Evolutionary conservation across 1,140 invertebrate species (phyloP).

Genomic region (Andricus grossulariae): DNA sequence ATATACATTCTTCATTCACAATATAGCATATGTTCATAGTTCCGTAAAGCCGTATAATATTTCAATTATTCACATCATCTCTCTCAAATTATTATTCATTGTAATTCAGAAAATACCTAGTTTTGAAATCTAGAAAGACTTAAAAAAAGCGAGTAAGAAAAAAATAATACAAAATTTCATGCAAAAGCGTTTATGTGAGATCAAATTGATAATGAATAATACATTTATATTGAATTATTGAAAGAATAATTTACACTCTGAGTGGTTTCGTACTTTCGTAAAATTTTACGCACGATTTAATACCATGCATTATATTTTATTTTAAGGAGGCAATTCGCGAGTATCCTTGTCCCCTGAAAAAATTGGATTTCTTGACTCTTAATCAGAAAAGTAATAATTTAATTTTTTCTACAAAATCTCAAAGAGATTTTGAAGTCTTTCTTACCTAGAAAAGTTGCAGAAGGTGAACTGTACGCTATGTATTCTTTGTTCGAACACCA

Average conservation of each 20-base stretch:
- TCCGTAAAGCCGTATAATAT: too few relatives aligned
- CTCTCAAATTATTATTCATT: too few relatives aligned
- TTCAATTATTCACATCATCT: too few relatives aligned
- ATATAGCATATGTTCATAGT: too few relatives aligned
- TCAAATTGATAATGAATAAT: too few relatives aligned
- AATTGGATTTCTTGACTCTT: not conserved
- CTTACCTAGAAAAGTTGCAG: constrained; percentile 91
- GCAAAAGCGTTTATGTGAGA: too few relatives aligned
- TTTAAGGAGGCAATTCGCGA: not conserved
- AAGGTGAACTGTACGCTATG: constrained; percentile 92
- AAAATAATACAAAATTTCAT: too few relatives aligned
- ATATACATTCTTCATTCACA: too few relatives aligned
- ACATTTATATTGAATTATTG: too few relatives aligned
- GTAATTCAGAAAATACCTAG: too few relatives aligned
- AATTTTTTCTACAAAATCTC: not conserved
- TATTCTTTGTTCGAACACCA: constrained; percentile 96
- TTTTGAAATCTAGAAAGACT: too few relatives aligned
- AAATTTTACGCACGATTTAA: not conserved
- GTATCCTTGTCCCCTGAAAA: constrained; percentile 12
- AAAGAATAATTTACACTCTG: not conserved
- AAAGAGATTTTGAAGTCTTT: constrained; percentile 6
- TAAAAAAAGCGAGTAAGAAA: too few relatives aligned
- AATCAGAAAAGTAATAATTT: not conserved
- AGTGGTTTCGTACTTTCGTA: not conserved
- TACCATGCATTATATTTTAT: constrained; percentile 14